Percentiles rank a stretch among this genome's conserved stretches.
phyloP scores from a whole-genome alignment of 1,140 invertebrate species.

The Polypedilum pembai region DNA sequence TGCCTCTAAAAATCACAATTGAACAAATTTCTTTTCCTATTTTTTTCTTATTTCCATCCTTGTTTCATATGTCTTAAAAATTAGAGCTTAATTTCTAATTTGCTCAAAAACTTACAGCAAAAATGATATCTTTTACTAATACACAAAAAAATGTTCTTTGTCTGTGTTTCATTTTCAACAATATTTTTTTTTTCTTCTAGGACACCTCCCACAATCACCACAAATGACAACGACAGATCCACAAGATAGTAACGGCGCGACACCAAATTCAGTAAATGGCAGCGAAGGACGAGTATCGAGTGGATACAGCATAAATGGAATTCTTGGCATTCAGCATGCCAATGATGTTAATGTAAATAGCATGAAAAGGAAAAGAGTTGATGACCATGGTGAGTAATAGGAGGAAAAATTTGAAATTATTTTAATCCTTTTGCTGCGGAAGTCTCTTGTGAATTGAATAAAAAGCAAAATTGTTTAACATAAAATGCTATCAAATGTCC shows the following conservation, averaged over 20 bases:
- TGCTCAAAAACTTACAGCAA: too few relatives aligned
- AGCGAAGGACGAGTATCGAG: slow-evolving; percentile 46
- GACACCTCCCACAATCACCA: slow-evolving; percentile 30
- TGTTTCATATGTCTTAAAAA: too few relatives aligned
- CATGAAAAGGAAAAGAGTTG: slow-evolving; percentile 63
- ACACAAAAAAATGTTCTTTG: background rate
- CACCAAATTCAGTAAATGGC: background rate
- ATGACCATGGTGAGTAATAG: slow-evolving; percentile 53
- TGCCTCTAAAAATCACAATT: too few relatives aligned
- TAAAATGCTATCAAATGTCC: too few relatives aligned
- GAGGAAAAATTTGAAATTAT: slow-evolving; percentile 30
- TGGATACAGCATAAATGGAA: slow-evolving; percentile 92
- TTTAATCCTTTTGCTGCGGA: slow-evolving; percentile 33
- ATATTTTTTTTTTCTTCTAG: background rate
- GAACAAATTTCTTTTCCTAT: too few relatives aligned
- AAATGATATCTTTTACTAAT: background rate
- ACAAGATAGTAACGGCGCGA: slow-evolving; percentile 15
- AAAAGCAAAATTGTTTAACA: too few relatives aligned
- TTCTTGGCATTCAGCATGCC: slow-evolving; percentile 77
- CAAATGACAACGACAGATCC: slow-evolving; percentile 35
- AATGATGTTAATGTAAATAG: slow-evolving; percentile 60
- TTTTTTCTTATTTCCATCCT: too few relatives aligned
- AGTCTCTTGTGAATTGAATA: slow-evolving; percentile 15
- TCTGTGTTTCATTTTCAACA: background rate
- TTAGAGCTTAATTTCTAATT: too few relatives aligned